phyloP scores from a whole-genome alignment of 2,888 invertebrate species.

The Drosophila cracens region DNA sequence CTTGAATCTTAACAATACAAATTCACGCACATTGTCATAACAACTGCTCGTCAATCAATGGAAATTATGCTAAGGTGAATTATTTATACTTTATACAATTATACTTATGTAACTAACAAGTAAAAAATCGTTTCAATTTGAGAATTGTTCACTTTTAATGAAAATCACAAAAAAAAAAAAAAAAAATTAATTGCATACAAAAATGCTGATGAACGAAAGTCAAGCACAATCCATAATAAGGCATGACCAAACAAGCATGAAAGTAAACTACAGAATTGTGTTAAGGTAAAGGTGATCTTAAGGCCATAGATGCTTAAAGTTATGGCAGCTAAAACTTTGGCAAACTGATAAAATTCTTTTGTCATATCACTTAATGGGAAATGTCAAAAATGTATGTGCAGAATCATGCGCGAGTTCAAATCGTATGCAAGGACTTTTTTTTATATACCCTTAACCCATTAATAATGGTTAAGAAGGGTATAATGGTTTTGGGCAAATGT shows the following conservation, averaged over 20 bases:
- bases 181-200: background rate
- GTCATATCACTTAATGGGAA: background rate
- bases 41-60: background rate
- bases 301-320: background rate
- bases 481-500: too few species aligned
- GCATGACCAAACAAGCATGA: background rate
- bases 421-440: background rate
- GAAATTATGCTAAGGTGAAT: background rate
- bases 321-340: background rate
- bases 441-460: too few species aligned
- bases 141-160: background rate
- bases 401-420: background rate
- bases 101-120: background rate
- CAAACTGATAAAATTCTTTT: background rate
- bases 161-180: background rate
- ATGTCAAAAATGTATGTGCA: background rate
- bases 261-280: too few species aligned
- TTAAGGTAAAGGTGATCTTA: background rate
- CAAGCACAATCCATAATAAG: background rate
- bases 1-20: background rate
- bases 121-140: rapidly evolving
- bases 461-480: too few species aligned
- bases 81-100: background rate
- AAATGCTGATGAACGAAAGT: background rate
- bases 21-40: background rate